Evolutionary conservation across 2,888 invertebrate species (phyloP).

Genomic region (Caenorhabditis sulstoni): DNA sequence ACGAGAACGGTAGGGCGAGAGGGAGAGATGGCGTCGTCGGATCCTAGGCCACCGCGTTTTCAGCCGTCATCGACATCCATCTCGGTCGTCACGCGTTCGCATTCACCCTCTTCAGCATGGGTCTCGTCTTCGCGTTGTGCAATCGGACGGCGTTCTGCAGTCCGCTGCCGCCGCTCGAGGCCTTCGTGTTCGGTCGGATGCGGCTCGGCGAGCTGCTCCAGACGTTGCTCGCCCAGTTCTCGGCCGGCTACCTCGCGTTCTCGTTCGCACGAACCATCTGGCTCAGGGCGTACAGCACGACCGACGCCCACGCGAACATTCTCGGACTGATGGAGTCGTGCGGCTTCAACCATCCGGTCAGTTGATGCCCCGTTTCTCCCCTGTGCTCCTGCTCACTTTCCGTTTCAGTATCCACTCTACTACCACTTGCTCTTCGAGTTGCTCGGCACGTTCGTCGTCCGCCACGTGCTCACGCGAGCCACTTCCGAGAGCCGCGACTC

Average conservation of each 20-base stretch:
- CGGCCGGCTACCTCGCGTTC: constrained; percentile 47
- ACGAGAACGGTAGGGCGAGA: constrained; percentile 60
- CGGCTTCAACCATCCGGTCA: constrained; percentile 55
- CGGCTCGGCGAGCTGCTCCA: constrained; percentile 32
- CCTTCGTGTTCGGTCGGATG: constrained; percentile 50
- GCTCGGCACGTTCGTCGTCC: constrained; percentile 51
- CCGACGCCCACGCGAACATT: constrained; percentile 30
- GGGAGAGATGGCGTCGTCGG: neutral
- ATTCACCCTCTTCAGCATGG: constrained; percentile 57
- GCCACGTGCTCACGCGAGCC: constrained; percentile 50
- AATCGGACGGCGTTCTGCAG: constrained; percentile 58
- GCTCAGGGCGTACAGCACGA: constrained; percentile 34
- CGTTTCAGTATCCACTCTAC: constrained; percentile 48
- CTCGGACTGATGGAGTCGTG: constrained; percentile 41
- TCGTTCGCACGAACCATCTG: constrained; percentile 51
- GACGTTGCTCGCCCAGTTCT: constrained; percentile 45
- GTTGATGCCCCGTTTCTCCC: neutral
- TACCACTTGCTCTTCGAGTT: constrained; percentile 51
- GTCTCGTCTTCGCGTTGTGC: constrained; percentile 58
- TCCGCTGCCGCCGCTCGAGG: constrained; percentile 63
- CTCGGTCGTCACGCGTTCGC: constrained; percentile 63
- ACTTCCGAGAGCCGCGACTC: constrained; percentile 39
- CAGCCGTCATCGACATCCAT: constrained; percentile 65
- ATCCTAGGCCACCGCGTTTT: constrained; percentile 25
- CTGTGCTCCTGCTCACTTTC: too few species aligned